These are phyloP conservation scores for Byasa hedistus DNA, from an alignment of 2,888 invertebrate species.

Conservation along the genomic window DNA sequence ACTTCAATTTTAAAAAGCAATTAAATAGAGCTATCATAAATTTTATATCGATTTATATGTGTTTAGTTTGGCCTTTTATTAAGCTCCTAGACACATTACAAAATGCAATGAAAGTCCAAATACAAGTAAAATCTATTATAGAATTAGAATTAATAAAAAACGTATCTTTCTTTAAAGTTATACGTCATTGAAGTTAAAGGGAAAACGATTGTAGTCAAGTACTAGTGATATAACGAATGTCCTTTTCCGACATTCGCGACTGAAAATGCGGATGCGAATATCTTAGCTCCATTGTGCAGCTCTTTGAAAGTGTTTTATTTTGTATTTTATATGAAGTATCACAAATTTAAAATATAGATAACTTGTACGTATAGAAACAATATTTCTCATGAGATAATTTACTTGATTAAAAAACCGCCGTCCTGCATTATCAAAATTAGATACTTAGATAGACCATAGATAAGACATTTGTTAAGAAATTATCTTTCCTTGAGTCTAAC, in stretches of 20 bases:
- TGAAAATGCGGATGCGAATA: no score
- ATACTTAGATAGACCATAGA: no score
- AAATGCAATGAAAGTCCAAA: background rate
- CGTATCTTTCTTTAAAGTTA: background rate
- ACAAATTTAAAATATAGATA: background rate
- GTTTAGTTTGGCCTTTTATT: slow-evolving; percentile 7
- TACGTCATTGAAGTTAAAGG: background rate
- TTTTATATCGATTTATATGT: slow-evolving; percentile 44
- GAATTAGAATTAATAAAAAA: background rate
- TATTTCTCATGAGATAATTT: background rate
- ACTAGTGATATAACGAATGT: no score
- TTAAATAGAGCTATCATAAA: slow-evolving; percentile 74
- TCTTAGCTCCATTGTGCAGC: no score
- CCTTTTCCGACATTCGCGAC: no score
- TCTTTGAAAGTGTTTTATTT: background rate
- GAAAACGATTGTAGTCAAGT: background rate
- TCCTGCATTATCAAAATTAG: no score
- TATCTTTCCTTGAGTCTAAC: no score
- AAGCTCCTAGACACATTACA: slow-evolving; percentile 1
- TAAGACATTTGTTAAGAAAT: no score
- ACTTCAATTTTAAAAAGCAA: slow-evolving; percentile 73
- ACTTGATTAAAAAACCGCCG: background rate
- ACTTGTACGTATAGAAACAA: background rate
- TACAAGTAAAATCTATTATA: background rate
- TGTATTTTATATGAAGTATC: background rate